A percentile compares a stretch with the other conserved stretches of the same genome.
phyloP scores from a whole-genome alignment of 1,140 invertebrate species.

The Zaprionus taronus region DNA sequence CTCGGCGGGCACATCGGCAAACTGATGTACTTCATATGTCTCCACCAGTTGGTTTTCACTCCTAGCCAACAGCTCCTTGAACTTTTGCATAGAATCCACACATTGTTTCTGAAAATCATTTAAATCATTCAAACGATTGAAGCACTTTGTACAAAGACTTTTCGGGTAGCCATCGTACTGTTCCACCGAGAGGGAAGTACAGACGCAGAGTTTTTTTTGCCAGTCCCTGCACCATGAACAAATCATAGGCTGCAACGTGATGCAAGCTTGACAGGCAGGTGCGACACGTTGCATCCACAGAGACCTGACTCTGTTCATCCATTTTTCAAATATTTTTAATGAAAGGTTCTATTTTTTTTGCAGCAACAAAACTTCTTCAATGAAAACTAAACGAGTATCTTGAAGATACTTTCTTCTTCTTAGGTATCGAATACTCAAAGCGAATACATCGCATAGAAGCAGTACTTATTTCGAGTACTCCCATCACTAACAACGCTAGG shows the following conservation, averaged over 20 bases:
- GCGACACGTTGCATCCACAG: constrained; percentile 73
- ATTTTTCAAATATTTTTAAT: constrained; percentile 36
- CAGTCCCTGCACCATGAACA: constrained; percentile 74
- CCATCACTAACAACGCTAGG: background rate
- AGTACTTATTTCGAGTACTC: background rate
- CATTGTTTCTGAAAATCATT: constrained; percentile 75
- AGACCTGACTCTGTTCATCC: constrained; percentile 49
- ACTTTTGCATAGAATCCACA: constrained; percentile 69
- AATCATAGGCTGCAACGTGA: constrained; percentile 54
- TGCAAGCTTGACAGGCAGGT: constrained; percentile 69
- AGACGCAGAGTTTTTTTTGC: constrained; percentile 75
- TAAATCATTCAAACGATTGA: constrained; percentile 69
- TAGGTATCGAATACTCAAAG: background rate
- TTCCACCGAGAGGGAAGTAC: constrained; percentile 73
- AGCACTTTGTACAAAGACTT: constrained; percentile 68
- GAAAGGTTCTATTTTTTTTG: background rate
- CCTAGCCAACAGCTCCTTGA: constrained; percentile 66
- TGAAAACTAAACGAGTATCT: background rate
- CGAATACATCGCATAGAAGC: background rate
- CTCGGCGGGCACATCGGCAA: constrained; percentile 33
- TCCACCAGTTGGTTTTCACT: background rate
- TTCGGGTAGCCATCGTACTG: constrained; percentile 72
- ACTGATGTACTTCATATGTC: constrained; percentile 1
- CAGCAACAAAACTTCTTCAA: background rate
- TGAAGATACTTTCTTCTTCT: background rate